Evolutionary conservation across 1,140 invertebrate species (phyloP).

Genomic region (Anadara kagoshimensis): DNA sequence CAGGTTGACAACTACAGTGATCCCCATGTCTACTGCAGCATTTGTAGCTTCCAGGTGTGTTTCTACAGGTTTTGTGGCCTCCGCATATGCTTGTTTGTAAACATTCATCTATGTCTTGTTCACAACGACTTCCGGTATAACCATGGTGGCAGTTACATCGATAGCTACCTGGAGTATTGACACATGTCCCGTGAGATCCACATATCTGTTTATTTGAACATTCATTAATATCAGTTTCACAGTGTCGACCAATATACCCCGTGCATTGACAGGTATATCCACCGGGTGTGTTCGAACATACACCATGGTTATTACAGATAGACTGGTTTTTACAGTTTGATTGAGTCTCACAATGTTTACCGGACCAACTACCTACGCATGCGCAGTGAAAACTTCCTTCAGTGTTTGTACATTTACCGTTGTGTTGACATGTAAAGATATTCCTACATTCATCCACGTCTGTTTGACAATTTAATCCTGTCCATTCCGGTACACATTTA

Average conservation of each 20-base stretch:
- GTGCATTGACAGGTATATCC: not conserved
- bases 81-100: not conserved
- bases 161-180: slow-evolving; percentile 25
- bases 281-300: not conserved
- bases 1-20: not conserved
- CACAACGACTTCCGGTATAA: slow-evolving; percentile 16
- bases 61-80: slow-evolving; percentile 1
- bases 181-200: slow-evolving; percentile 22
- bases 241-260: slow-evolving; percentile 20
- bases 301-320: not conserved
- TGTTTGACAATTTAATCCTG: not conserved
- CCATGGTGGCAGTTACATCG: slow-evolving; percentile 23
- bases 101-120: slow-evolving; percentile 24
- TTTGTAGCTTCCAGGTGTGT: slow-evolving; percentile 11
- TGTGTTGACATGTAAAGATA: not conserved
- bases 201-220: slow-evolving; percentile 12
- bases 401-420: not conserved
- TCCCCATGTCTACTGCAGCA: not conserved
- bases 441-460: not conserved
- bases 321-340: not conserved
- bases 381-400: not conserved
- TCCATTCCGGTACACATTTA: not conserved
- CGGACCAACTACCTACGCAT: not conserved
- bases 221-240: slow-evolving; percentile 30
- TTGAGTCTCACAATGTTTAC: not conserved